Percentiles rank a stretch among this genome's conserved stretches.
Evolutionary conservation across 2,113 vertebrate genomes (phyloP).

Genomic region (Neotoma lepida): DNA sequence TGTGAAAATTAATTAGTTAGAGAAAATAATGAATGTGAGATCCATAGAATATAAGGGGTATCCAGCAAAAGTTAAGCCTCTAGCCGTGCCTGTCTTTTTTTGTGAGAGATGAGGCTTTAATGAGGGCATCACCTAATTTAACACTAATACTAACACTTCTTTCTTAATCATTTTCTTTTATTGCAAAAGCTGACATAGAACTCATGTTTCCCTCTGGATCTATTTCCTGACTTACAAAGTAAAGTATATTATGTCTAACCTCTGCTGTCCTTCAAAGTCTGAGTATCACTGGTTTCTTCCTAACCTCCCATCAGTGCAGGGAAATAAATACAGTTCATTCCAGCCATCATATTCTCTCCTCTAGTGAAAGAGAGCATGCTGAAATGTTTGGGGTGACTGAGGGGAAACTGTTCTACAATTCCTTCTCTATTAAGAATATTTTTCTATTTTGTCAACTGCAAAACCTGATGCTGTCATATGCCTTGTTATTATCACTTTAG

Average conservation of each 20-base stretch:
- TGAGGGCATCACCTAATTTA: constrained; percentile 65
- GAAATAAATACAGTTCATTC: neutral
- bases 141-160: constrained; percentile 21
- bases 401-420: neutral
- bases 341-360: neutral
- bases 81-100: neutral
- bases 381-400: neutral
- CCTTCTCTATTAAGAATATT: neutral
- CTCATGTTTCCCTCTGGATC: constrained; percentile 3
- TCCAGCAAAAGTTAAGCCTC: constrained; percentile 22
- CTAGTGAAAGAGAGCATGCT: neutral
- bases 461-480: neutral
- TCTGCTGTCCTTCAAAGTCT: constrained; percentile 23
- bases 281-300: neutral
- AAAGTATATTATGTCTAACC: neutral
- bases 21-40: constrained; percentile 61
- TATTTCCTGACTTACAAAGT: constrained; percentile 24
- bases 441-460: neutral
- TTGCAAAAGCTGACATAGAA: constrained; percentile 54
- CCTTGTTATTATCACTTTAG: neutral
- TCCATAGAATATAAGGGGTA: neutral
- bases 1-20: constrained; percentile 60
- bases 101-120: constrained; percentile 51
- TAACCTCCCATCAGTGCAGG: neutral
- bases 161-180: constrained; percentile 50